phyloP scores from a whole-genome alignment of 2,888 invertebrate genomes.

The Brenthis daphne region DNA sequence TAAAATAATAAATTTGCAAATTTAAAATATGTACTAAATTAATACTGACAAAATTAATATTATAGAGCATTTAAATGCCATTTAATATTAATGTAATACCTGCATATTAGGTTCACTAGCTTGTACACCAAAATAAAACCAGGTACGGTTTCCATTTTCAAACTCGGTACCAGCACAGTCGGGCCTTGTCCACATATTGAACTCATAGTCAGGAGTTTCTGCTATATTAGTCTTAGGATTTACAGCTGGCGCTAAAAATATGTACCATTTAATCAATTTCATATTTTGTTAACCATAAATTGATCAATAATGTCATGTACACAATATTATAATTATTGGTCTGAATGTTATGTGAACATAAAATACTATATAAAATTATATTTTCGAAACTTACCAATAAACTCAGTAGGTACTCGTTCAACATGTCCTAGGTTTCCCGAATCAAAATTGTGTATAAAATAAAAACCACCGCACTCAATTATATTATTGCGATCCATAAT shows the following conservation, averaged over 20 bases:
- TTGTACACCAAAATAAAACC: conserved; percentile 94
- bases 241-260: conserved; percentile 58
- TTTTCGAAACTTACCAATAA: conserved; percentile 73
- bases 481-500: conserved; percentile 76
- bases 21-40: background rate
- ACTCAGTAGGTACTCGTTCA: conserved; percentile 85
- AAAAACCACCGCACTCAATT: conserved; percentile 87
- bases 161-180: conserved; percentile 93
- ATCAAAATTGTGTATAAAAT: conserved; percentile 94
- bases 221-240: conserved; percentile 64
- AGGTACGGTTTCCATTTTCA: conserved; percentile 94
- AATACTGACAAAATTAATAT: too few species aligned
- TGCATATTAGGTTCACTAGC: conserved; percentile 77
- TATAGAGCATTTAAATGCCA: background rate
- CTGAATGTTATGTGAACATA: background rate
- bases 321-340: background rate
- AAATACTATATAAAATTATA: conserved; percentile 14
- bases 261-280: background rate
- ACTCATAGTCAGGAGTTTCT: conserved; percentile 88
- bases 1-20: conserved; percentile 42
- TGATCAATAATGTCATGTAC: background rate
- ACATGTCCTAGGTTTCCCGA: conserved; percentile 94
- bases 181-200: conserved; percentile 94
- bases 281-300: background rate
- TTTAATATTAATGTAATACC: conserved; percentile 58